Base-by-base conservation (phyloP, 2,888 invertebrate genomes). In the Caenorhabditis afra region DNA sequence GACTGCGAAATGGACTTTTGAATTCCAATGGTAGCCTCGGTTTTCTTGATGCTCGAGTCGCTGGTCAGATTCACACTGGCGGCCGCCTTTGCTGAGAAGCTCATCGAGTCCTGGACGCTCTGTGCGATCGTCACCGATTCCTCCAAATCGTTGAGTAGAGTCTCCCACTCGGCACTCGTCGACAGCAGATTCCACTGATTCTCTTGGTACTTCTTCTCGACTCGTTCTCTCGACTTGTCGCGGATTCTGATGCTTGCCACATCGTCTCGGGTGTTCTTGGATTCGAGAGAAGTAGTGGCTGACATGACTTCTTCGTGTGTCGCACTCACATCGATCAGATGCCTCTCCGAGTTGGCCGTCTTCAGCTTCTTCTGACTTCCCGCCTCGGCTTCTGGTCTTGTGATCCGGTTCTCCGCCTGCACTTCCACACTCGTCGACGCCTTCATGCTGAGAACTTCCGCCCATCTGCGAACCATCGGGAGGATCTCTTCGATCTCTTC, bases 121-220 rank as follows among this genome's bases (percentile, higher is more conserved):
- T 86, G 84, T 41, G 79, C 76, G 39, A 81, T 79, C 0, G 79
- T 84, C 0, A 87, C 66, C 16, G 85, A 83, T 10, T 85, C 81
- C 49, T 87, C 87, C 53, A 87, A 57, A 50, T 87, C 87, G 45
- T 79, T 83, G 16, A 87, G 67, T 23, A 87, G 74, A 1, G 84
- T 79, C 14, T 83, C 81, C 86, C 86, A 87, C 77, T 84, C 85
- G 0, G 87, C 78, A 29, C 78, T 75, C 10, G 81, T 77, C 18
- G 84, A 82, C 35, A 81, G 62, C 11, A 84, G 45, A 47, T 84
- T 84, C 81, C 82, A 82, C 50, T 84, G 75, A 47, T 82, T 81
- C 64, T 82, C 82, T 20, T 81, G 61, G n/a, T 79, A 77, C n/a
- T 79, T 81, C 62, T 79, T 74, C 23, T 64, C 62, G n/a, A 82